Evolutionary conservation across 2,888 invertebrate genomes (phyloP), one percentile per base, ranked within the genome.

Genomic region (Callimorpha dominula): DNA sequence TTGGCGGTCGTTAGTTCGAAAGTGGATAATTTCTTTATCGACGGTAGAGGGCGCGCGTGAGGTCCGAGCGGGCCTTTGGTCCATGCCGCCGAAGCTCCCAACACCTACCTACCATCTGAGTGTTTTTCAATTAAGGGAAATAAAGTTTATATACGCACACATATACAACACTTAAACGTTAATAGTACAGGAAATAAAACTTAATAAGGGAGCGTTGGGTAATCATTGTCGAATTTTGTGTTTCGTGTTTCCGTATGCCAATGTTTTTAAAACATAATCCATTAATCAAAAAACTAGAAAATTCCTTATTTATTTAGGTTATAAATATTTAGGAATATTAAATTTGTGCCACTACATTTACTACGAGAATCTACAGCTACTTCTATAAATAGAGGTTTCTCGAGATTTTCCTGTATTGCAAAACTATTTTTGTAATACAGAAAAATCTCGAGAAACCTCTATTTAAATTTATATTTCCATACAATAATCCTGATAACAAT

Each of bases 21-120:
- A 90, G 89, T 85, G 87, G 91, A 90, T 93, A 92, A 94, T 93
- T 93, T 93, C 93, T 93, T 92, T 91, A 94, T 93, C 92, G 85
- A 78, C 74, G 78, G 80, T 78, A 83, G 84, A 84, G 85, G 87
- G 88, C 88, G 89, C 89, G 91, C 88, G 93, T 92, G 93, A 90
- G 92, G 93, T 93, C 93, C 88, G 83, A 70, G 15, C 85, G 79
- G 82, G 84, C 86, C 89, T 89, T 89, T 91, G 85, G 81, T 77
- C 72, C 79, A 67, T 75, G 83, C 87, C 86, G 87, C 86, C 86
- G 75, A 74, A 68, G 77, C 80, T 80, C 79, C 77, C 79, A 83
- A 86, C 85, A 86, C 85, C 83, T 86, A 80, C 78, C 81, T 80
- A 82, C 79, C 79, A 83, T 76, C 76, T 76, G 83, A 84, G 84